Evolutionary conservation across 2,113 vertebrate species (phyloP), one percentile per base, ranked within the genome.

Genomic region (Camelus bactrianus): DNA sequence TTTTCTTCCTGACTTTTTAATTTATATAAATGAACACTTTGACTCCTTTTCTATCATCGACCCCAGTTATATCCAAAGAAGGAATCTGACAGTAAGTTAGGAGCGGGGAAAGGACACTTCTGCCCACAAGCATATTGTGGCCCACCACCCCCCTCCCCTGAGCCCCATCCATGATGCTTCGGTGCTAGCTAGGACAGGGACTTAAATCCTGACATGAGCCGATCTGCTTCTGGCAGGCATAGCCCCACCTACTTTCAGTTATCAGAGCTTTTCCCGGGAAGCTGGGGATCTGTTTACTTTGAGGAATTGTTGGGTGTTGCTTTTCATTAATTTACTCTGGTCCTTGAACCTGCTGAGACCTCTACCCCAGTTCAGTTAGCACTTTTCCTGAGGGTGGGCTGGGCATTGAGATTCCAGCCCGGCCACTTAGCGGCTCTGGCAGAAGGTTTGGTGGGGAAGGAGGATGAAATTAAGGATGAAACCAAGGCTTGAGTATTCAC

Each of bases 401-500:
- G 17, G 56, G 42, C 54, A 70, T 16, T 28, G 54, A 65, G 56
- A 62, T 80, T 77, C 72, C 9, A 83, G 6, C 42, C 76, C 19
- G 30, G 80, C 32, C 79, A 54, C 50, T 56, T 72, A 85, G 86
- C 70, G 82, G 64, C 48, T 65, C 64, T 82, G 46, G 89, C 56
- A 60, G 81, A 79, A 84, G 54, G n/a, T 79, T n/a, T 65, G 52
- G 26, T 76, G 58, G 20, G 24, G 26, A 80, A 22, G 67, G 69
- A 72, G 16, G 46, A 52, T 81, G 89, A 81, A 89, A 85, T 20
- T 46, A 64, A 91, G 79, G 88, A 85, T 30, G 42, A 58, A 87
- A 91, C 42, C 1, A 58, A 95, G n/a, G 3, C 58, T 82, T 89
- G 69, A 58, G 35, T 62, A 85, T 86, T 93, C 94, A 48, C 80